Percentiles rank a stretch among this genome's conserved stretches.
phyloP scores from a whole-genome alignment of 2,888 invertebrate species.

The Epistrophe grossulariae region DNA sequence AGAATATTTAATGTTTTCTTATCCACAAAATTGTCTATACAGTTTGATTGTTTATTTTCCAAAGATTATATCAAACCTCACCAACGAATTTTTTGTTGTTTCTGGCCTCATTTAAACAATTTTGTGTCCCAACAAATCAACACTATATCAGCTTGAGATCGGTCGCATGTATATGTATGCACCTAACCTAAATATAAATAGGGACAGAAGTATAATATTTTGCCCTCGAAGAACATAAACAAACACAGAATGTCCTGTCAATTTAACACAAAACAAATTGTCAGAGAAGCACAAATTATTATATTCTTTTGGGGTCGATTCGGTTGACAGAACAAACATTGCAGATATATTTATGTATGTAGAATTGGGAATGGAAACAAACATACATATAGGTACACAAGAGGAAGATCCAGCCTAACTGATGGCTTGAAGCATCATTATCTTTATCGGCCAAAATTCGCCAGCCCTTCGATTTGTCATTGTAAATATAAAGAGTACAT shows the following conservation, averaged over 20 bases:
- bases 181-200: too few species aligned
- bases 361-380: neutral
- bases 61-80: neutral
- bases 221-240: conserved; percentile 61
- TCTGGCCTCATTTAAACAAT: conserved; percentile 20
- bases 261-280: conserved; percentile 56
- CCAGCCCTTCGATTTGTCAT: conserved; percentile 69
- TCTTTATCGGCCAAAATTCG: conserved; percentile 68
- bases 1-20: neutral
- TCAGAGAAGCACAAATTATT: conserved; percentile 44
- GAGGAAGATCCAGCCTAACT: conserved; percentile 3
- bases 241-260: conserved; percentile 70
- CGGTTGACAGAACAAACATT: conserved; percentile 69
- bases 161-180: neutral
- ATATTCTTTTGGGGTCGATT: conserved; percentile 59
- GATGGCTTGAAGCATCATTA: conserved; percentile 55
- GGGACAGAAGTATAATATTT: conserved; percentile 58
- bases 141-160: conserved; percentile 66
- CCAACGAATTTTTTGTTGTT: neutral
- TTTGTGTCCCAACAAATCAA: conserved; percentile 63
- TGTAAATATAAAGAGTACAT: neutral
- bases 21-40: neutral
- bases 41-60: neutral
- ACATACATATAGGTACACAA: neutral
- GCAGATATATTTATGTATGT: neutral